Conservation (phyloP, 1,140 invertebrate species). For the Tetragonula clypearis region DNA sequence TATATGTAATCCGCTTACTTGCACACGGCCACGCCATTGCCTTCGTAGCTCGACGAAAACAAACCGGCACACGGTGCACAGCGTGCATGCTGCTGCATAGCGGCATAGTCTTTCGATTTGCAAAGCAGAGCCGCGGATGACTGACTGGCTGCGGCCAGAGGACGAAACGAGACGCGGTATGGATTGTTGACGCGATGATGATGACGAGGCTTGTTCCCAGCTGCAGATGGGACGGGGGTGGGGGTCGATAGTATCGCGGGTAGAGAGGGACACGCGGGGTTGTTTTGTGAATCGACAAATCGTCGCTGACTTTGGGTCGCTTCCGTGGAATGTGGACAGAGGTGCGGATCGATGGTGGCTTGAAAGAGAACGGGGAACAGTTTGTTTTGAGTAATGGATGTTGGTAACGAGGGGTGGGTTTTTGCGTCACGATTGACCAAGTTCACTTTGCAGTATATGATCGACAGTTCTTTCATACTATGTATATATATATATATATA, state of each 20-base stretch:
- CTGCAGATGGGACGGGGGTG: no score
- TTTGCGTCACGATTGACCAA: background rate
- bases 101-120: background rate
- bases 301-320: background rate
- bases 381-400: background rate
- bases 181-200: background rate
- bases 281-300: background rate
- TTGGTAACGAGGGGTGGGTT: background rate
- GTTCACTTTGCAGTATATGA: background rate
- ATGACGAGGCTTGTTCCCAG: conserved; percentile 15
- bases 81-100: no score
- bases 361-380: no score
- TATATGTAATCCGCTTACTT: conserved; percentile 42
- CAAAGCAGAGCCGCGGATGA: background rate
- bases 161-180: background rate
- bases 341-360: background rate
- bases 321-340: background rate
- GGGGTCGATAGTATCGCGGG: background rate
- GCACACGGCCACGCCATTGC: conserved; percentile 36
- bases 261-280: background rate
- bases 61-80: background rate
- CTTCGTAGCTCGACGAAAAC: conserved; percentile 24
- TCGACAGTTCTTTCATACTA: no score
- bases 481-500: no score
- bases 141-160: background rate